Evolutionary conservation across 2,113 vertebrate genomes (phyloP).

Genomic region (Gavialis gangeticus): DNA sequence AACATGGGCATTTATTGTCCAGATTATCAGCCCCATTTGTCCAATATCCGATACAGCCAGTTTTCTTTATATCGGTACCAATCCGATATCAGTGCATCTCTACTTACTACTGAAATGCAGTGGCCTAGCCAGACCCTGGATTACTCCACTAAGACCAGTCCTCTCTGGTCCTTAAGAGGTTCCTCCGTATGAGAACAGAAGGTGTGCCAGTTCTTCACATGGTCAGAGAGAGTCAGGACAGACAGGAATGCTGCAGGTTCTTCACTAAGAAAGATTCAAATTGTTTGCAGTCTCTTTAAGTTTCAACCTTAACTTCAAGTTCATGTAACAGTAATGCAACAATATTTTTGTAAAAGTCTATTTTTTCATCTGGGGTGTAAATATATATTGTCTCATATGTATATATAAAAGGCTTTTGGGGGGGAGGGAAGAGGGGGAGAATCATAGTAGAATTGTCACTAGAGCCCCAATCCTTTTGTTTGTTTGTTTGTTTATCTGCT

Average conservation of each 20-base stretch:
- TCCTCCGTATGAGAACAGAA: background rate
- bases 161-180: background rate
- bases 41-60: too few relatives aligned
- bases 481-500: background rate
- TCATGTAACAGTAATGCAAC: background rate
- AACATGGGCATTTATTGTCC: too few relatives aligned
- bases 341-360: background rate
- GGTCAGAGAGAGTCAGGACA: background rate
- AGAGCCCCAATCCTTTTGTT: background rate
- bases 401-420: too few relatives aligned
- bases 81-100: too few relatives aligned
- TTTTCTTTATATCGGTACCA: too few relatives aligned
- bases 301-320: background rate
- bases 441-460: background rate
- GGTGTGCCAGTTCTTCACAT: background rate
- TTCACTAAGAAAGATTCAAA: background rate
- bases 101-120: background rate
- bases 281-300: background rate
- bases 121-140: background rate
- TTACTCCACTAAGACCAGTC: background rate
- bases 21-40: too few relatives aligned
- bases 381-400: too few relatives aligned
- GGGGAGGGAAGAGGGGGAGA: background rate
- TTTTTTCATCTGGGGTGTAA: background rate
- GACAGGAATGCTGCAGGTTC: background rate